Evolutionary conservation across 1,140 invertebrate genomes (phyloP), one percentile per base, ranked within the genome.

Genomic region (Metopolophium dirhodum): DNA sequence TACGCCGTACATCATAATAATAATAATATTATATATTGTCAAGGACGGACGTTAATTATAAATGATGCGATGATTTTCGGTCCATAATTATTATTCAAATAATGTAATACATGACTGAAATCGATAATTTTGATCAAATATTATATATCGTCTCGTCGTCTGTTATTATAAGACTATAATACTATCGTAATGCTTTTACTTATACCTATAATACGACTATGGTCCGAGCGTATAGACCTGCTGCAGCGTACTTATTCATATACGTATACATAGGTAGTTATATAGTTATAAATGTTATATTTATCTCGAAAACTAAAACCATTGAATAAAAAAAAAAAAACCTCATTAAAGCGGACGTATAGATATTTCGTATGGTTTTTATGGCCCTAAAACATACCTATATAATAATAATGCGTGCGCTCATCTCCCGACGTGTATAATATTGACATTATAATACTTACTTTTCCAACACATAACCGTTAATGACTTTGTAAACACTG

Each of bases 81-180:
- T 51, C 47, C 87, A 37, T 89, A 89, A 89, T 89, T 89, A 54
- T 89, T 54, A 54, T 89, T 54, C 49, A 54, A 37, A 89, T 90
- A 90, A 41, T 61, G 26, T 35, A 88, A 88, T 90, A 61, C 37
- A 61, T 61, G 88, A 41, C 88, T 22, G 88, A 90, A 90, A 90
- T 90, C 54, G 37, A 90, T 90, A 90, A 57, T 61, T 90, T 47
- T 68, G 61, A 90, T 90, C 89, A 68, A 90, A 90, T 47, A 51
- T 18, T 20, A 51, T 51, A 49, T 51, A 68, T 68, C 26, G 37
- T 45, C 87, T 57, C 37, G 37, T 45, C 37, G 54, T n/a, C 23
- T 54, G 89, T 49, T 45, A 45, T 90, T 68, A 45, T 9, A 18
- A 54, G 37, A 57, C 30, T 22, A 54, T 9, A 68, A 54, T 9